Evolutionary conservation across 2,113 vertebrate genomes (phyloP).

Genomic region (Melierax canorus): DNA sequence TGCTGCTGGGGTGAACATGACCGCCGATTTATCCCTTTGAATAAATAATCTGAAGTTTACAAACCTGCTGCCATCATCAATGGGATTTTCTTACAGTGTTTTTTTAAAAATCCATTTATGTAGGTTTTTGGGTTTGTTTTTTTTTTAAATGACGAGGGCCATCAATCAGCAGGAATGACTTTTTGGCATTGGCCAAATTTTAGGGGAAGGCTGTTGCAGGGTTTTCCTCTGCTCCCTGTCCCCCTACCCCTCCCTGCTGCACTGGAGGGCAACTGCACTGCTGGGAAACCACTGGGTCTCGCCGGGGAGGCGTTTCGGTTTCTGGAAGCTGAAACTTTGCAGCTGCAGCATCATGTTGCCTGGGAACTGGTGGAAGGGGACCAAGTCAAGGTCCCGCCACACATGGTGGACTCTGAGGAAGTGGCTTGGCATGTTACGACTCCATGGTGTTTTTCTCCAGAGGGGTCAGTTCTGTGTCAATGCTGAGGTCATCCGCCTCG

Average conservation of each 20-base stretch:
- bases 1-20: not conserved
- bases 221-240: not conserved
- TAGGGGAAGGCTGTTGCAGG: not conserved
- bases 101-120: not conserved
- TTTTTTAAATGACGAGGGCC: too few relatives aligned
- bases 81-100: not conserved
- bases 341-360: rapidly evolving
- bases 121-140: too few relatives aligned
- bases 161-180: not conserved
- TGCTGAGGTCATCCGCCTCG: not conserved
- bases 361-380: not conserved
- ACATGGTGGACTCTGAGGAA: not conserved
- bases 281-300: not conserved
- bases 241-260: not conserved
- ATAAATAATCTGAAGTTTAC: not conserved
- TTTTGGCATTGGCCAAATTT: not conserved
- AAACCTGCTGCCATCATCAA: not conserved
- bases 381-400: not conserved
- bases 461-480: not conserved
- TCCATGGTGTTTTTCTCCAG: not conserved
- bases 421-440: not conserved
- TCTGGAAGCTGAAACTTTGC: not conserved
- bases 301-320: rapidly evolving
- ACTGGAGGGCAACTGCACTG: rapidly evolving
- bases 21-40: not conserved